Evolutionary conservation across 2,113 vertebrate species (phyloP).

Genomic region (Lophius piscatorius): DNA sequence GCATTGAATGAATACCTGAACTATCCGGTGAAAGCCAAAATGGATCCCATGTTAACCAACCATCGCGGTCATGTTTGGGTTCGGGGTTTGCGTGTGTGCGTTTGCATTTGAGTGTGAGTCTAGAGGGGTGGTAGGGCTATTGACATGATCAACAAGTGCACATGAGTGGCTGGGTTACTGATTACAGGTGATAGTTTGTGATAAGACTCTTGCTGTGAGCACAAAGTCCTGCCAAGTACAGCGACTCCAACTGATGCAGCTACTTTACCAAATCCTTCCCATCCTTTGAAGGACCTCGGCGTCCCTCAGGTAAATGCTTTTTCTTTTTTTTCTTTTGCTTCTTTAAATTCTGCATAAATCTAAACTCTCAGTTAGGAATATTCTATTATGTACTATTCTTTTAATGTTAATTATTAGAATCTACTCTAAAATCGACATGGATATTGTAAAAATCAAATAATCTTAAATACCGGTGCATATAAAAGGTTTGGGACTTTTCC

Average conservation of each 20-base stretch:
- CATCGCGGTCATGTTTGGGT: slow-evolving; percentile 12
- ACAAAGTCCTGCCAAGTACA: slow-evolving; percentile 71
- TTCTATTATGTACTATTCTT: too few relatives aligned
- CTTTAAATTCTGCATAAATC: too few relatives aligned
- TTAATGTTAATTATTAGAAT: too few relatives aligned
- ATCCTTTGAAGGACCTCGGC: slow-evolving; percentile 19
- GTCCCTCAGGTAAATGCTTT: slow-evolving; percentile 56
- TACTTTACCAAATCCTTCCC: slow-evolving; percentile 14
- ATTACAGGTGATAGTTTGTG: slow-evolving; percentile 65
- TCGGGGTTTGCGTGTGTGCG: neutral
- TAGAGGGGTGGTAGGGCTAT: slow-evolving; percentile 7
- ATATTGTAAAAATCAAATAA: too few relatives aligned
- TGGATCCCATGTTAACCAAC: slow-evolving; percentile 31
- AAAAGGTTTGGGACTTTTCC: too few relatives aligned
- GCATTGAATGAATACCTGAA: slow-evolving; percentile 37
- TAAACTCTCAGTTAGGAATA: too few relatives aligned
- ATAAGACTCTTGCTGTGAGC: slow-evolving; percentile 61
- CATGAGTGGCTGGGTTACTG: slow-evolving; percentile 67
- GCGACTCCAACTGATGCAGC: neutral
- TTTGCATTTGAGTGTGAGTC: neutral
- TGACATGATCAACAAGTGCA: slow-evolving; percentile 65
- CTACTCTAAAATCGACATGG: too few relatives aligned
- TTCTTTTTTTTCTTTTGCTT: slow-evolving; percentile 1
- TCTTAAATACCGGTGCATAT: too few relatives aligned
- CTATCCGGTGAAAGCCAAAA: slow-evolving; percentile 6